phyloP scores from a whole-genome alignment of 2,888 invertebrate species.

The Homarus gammarus region DNA sequence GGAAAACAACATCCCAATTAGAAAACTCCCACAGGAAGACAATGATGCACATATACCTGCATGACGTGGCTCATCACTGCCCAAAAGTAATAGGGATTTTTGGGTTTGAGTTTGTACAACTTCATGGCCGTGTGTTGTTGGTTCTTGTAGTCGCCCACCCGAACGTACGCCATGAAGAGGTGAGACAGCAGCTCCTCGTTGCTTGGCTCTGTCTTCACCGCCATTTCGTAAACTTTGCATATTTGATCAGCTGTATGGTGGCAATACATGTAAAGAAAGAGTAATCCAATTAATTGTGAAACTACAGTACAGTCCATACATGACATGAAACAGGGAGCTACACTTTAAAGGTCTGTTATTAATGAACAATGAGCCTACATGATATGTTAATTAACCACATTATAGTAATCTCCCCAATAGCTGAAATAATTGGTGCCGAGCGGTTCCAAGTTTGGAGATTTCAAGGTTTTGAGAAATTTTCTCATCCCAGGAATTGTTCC shows the following conservation, averaged over 20 bases:
- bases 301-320: too few species aligned
- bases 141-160: constrained; percentile 91
- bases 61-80: constrained; percentile 97
- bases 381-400: too few species aligned
- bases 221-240: constrained; percentile 92
- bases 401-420: too few species aligned
- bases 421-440: too few species aligned
- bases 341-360: too few species aligned
- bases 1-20: background rate
- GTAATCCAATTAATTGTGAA: too few species aligned
- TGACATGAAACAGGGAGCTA: too few species aligned
- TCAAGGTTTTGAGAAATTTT: too few species aligned
- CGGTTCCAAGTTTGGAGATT: too few species aligned
- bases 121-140: constrained; percentile 94
- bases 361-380: too few species aligned
- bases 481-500: too few species aligned
- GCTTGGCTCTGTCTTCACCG: constrained; percentile 89
- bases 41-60: constrained; percentile 86
- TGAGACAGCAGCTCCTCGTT: constrained; percentile 96
- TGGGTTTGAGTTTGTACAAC: constrained; percentile 91
- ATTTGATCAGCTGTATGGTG: constrained; percentile 88
- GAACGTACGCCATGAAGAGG: constrained; percentile 96
- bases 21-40: background rate
- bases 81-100: constrained; percentile 99
- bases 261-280: background rate